Conservation (phyloP, 1,140 invertebrate genomes). For the Drosophila erecta region DNA sequence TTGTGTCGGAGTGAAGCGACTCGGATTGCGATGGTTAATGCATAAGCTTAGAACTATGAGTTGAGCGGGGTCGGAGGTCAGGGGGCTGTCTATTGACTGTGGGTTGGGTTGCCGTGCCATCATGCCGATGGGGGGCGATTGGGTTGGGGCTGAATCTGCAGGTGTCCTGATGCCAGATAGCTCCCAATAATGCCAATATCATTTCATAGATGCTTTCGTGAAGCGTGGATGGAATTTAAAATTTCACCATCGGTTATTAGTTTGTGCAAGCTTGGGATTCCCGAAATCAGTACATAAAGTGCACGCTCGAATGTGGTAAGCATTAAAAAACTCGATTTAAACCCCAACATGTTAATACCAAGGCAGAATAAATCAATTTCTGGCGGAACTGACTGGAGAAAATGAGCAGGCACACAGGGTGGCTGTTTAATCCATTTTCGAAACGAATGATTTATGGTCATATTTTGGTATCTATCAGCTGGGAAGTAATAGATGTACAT, state of each 20-base stretch:
- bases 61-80: conserved; percentile 8
- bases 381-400: background rate
- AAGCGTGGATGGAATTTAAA: conserved; percentile 37
- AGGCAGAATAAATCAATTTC: conserved; percentile 9
- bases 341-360: conserved; percentile 4
- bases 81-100: conserved; percentile 15
- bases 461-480: background rate
- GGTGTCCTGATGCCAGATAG: conserved; percentile 34
- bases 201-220: conserved; percentile 29
- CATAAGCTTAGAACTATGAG: conserved; percentile 51
- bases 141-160: conserved; percentile 16
- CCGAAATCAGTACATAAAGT: conserved; percentile 11
- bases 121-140: conserved; percentile 3
- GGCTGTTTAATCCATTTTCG: background rate
- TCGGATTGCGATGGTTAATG: conserved; percentile 28
- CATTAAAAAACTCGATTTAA: conserved; percentile 5
- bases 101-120: conserved; percentile 9
- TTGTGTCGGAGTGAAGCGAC: background rate
- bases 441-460: background rate
- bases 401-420: no score
- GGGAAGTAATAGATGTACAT: background rate
- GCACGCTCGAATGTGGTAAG: background rate
- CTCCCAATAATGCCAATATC: conserved; percentile 33
- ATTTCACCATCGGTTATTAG: conserved; percentile 20
- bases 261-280: conserved; percentile 10